Evolutionary conservation across 2,888 invertebrate species (phyloP), one percentile per base, ranked within the genome.

Genomic region (Rapana venosa): DNA sequence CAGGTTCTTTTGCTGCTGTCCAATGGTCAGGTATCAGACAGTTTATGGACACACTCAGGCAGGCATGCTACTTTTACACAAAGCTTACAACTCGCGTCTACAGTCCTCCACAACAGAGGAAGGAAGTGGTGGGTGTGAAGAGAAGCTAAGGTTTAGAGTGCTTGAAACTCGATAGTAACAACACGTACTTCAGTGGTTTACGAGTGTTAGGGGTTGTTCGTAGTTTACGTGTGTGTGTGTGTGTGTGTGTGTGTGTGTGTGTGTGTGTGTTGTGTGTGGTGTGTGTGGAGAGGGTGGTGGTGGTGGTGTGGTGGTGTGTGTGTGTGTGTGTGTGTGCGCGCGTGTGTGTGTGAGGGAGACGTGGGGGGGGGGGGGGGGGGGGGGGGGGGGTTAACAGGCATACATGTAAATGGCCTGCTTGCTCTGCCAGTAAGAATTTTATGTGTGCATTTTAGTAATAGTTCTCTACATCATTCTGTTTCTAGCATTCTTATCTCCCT

Each of bases 251-350:
- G 13, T 79, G 30, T 79, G 30, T 79, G 2, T 79, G 30, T 79
- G 30, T 79, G 30, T 79, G 30, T 79, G 2, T 32, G 6, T n/a
- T 79, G 79, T 32, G 30, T 32, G 30, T n/a, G 79, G 79, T 79
- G 79, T 79, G n/a, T 79, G 79, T 79, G 79, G 13, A n/a, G n/a
- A n/a, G n/a, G n/a, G 30, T n/a, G n/a, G 79, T 79, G 79, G 79
- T 79, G 79, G 30, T n/a, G n/a, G 79, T 79, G 79, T 79, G n/a
- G 6, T 8, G 6, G 79, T 66, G 66, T 66, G 66, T 66, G 66
- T 66, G 66, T 66, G 66, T 66, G 66, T 66, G 66, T 66, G 66
- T 66, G 66, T 66, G 66, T 66, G 26, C 13, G 26, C 13, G 66
- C 13, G 66, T 22, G 66, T 66, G 66, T 26, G 66, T 66, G 66